phyloP scores from a whole-genome alignment of 2,113 vertebrate genomes.

The Noturus placidus region DNA sequence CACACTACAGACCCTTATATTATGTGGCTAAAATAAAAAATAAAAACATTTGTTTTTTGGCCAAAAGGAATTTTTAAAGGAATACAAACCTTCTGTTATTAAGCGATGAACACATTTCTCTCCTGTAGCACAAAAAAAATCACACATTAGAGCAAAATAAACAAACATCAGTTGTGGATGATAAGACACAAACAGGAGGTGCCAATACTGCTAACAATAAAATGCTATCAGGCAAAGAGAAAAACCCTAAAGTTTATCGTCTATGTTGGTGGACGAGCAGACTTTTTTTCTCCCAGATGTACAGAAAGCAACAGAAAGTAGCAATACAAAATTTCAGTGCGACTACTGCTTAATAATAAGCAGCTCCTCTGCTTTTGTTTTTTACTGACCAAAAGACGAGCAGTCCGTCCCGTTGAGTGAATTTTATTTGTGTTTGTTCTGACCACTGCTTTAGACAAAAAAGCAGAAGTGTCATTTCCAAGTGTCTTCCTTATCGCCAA shows the following conservation, averaged over 20 bases:
- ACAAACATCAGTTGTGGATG: neutral
- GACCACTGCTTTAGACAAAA: neutral
- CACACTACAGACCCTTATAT: neutral
- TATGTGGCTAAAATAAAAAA: neutral
- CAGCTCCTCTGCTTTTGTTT: neutral
- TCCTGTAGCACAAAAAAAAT: slow-evolving; percentile 70
- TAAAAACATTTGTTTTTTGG: neutral
- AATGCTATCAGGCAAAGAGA: neutral
- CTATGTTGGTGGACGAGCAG: neutral
- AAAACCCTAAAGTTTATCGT: neutral
- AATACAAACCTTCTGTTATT: slow-evolving; percentile 79
- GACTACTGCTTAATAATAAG: neutral
- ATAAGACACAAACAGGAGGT: neutral
- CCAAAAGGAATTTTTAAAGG: neutral
- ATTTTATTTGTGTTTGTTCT: neutral
- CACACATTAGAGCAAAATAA: neutral
- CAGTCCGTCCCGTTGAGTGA: neutral
- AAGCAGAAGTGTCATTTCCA: neutral
- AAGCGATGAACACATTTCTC: slow-evolving; percentile 77
- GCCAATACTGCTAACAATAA: neutral
- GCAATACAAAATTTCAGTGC: neutral
- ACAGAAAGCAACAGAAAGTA: neutral
- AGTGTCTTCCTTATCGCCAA: neutral
- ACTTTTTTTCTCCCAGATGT: neutral
- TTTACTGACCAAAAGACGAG: neutral